Base-by-base conservation (phyloP, 2,113 vertebrate species). In the Caracal caracal region DNA sequence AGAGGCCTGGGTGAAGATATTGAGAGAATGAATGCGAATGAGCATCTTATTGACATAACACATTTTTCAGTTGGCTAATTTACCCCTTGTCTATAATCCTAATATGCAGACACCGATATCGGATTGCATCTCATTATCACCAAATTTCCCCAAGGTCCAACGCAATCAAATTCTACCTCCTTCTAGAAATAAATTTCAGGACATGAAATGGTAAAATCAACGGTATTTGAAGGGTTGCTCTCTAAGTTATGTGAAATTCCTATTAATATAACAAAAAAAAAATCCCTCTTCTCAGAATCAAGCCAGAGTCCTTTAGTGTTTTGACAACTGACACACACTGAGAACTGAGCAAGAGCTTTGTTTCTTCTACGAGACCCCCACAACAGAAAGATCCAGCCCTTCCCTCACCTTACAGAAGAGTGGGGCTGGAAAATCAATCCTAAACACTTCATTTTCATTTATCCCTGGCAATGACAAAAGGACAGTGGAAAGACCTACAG, bases 191-290 rank as follows among this genome's bases (percentile, higher is more conserved):
- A 93, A 83, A 68, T 91, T 85, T 94, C 35, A 80, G 61, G 71
- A 90, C 33, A 75, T 43, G 19, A 88, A 97, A 84, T 61, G 26
- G 65, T 33, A 88, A n/a, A 20, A 56, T 73, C 68, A 90, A 56
- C 88, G 63, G 35, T 88, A 97, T 66, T 56, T 88, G 37, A 78
- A 96, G 28, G 19, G 20, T 35, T 95, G 10, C 26, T 95, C 7
- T 94, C 81, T 35, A 94, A 37, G 35, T 88, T 85, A 75, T 95
- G 86, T 86, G 85, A 96, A 91, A 97, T 93, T 90, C 71, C 85
- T 96, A 84, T 49, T 80, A 76, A 83, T 80, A 82, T 12, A 82
- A 68, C 56, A 75, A 66, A 11, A 78, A 24, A 37, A 94, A 56
- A 26, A 56, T 35, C 28, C 84, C 6, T 83, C 63, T 68, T 89